These are phyloP conservation scores for Geotrypetes seraphini DNA, from an alignment of 2,797 vertebrate genomes.

Conservation along the genomic window DNA sequence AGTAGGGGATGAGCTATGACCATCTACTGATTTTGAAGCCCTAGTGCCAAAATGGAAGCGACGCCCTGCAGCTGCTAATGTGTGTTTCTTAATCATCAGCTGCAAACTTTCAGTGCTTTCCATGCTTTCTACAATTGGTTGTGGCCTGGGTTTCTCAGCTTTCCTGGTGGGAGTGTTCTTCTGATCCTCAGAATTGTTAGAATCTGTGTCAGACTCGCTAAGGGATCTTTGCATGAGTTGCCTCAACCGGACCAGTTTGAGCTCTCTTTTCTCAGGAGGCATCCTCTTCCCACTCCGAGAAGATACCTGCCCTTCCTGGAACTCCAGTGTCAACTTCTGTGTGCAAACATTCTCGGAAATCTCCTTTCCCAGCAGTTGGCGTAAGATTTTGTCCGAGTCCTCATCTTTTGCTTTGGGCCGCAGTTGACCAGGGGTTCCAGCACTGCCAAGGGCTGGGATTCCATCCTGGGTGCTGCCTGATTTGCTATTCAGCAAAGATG, in stretches of 20 bases:
- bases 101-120: constrained; percentile 63
- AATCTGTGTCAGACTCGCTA: constrained; percentile 84
- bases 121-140: constrained; percentile 69
- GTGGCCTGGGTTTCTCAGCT: constrained; percentile 71
- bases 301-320: constrained; percentile 54
- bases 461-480: constrained; percentile 42
- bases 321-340: constrained; percentile 69
- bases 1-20: constrained; percentile 74
- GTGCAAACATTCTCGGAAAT: constrained; percentile 65
- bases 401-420: constrained; percentile 71
- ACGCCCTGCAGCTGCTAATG: constrained; percentile 50
- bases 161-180: constrained; percentile 53
- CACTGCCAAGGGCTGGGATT: constrained; percentile 48
- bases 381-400: constrained; percentile 74
- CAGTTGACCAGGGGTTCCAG: constrained; percentile 50
- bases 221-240: constrained; percentile 89
- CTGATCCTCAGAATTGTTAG: constrained; percentile 71
- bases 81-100: constrained; percentile 71
- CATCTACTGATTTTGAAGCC: constrained; percentile 72
- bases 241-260: constrained; percentile 80
- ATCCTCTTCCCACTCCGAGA: constrained; percentile 50
- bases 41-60: constrained; percentile 72
- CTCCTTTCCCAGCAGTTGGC: constrained; percentile 82
- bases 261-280: constrained; percentile 69
- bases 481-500: constrained; percentile 49